Evolutionary conservation across 2,113 vertebrate species (phyloP).

Genomic region (Trichechus manatus): DNA sequence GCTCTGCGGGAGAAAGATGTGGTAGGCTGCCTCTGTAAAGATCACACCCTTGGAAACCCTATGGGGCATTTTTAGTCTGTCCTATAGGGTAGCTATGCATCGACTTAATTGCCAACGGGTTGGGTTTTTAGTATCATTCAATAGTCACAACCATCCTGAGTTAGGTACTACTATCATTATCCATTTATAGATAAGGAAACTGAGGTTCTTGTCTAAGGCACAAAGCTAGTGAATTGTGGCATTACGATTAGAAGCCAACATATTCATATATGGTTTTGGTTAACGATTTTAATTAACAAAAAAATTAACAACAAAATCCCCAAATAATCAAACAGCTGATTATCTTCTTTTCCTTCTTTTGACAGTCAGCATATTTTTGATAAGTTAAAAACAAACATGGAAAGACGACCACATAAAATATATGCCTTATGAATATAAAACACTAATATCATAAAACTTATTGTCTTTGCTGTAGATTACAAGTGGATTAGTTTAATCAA

Average conservation of each 20-base stretch:
- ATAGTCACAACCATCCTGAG: background rate
- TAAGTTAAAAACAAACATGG: background rate
- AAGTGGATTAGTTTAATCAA: conserved; percentile 23
- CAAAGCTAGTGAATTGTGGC: background rate
- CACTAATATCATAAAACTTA: background rate
- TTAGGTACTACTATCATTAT: background rate
- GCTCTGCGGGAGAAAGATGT: no score
- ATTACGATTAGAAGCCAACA: conserved; percentile 13
- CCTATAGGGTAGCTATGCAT: no score
- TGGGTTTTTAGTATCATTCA: background rate
- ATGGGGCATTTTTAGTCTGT: no score
- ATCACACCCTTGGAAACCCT: no score
- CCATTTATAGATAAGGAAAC: conserved; percentile 12
- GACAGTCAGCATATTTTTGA: background rate
- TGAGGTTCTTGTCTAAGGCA: background rate
- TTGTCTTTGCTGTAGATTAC: background rate
- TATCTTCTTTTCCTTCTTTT: background rate
- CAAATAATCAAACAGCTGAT: background rate
- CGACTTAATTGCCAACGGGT: no score
- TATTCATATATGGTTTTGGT: conserved; percentile 5
- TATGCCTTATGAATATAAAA: background rate
- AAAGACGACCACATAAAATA: conserved; percentile 21
- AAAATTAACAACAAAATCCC: background rate
- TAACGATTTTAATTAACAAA: background rate
- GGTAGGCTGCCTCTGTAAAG: no score